Conservation (phyloP, 2,113 vertebrate genomes). For the Mixornis gularis region DNA sequence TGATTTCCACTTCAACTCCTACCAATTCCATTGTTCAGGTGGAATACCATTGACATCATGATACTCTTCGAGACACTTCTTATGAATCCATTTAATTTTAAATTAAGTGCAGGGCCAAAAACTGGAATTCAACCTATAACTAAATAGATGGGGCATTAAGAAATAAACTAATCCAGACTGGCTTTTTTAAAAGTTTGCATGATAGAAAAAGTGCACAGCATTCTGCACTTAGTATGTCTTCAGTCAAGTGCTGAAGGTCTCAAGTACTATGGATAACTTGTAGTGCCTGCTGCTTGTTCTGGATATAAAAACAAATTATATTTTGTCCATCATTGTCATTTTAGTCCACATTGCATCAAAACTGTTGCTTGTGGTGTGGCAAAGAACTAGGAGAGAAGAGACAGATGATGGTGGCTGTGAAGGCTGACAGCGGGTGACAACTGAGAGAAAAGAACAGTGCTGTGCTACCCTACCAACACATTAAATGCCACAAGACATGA, state of each 20-base stretch:
- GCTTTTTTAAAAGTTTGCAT: neutral
- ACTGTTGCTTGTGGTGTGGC: rapidly evolving
- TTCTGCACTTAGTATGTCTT: neutral
- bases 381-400: neutral
- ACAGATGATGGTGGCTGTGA: neutral
- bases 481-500: neutral
- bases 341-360: neutral
- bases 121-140: neutral
- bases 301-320: neutral
- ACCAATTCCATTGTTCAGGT: neutral
- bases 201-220: neutral
- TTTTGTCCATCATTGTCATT: neutral
- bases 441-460: neutral
- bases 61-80: neutral
- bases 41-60: neutral
- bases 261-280: neutral
- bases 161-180: neutral
- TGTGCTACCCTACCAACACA: neutral
- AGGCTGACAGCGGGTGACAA: neutral
- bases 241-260: neutral
- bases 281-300: neutral
- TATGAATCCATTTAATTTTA: neutral
- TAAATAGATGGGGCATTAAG: neutral
- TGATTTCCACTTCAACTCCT: neutral
- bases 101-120: neutral